phyloP scores from a whole-genome alignment of 30 jellyfish, hydroid and myxozoan genomes.

The Pseudorhiza aurosa region DNA sequence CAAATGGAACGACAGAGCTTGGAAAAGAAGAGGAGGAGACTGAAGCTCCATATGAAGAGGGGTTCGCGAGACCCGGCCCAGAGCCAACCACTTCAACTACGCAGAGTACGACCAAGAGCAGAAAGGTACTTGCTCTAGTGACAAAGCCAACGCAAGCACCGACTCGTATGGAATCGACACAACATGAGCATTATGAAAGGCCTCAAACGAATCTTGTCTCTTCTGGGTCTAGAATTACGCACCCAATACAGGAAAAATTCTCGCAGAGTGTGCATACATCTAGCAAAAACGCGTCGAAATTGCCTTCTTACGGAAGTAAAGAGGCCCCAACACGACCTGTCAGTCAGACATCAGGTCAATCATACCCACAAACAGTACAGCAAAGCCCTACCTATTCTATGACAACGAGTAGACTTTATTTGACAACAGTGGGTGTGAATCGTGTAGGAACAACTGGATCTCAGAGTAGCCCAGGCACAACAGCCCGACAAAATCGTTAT shows the following conservation, averaged over 20 bases:
- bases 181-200: neutral
- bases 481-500: neutral
- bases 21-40: conserved; percentile 21
- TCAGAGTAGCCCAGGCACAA: neutral
- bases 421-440: conserved; percentile 1
- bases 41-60: conserved; percentile 41
- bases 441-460: neutral
- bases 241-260: conserved; percentile 58
- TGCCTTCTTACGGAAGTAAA: neutral
- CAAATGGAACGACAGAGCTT: neutral
- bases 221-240: conserved; percentile 51
- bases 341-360: conserved; percentile 1
- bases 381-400: neutral
- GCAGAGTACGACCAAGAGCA: conserved; percentile 22
- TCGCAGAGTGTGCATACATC: neutral
- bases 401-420: conserved; percentile 4
- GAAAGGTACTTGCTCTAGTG: conserved; percentile 46
- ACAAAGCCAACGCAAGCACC: conserved; percentile 19
- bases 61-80: conserved; percentile 38
- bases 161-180: neutral
- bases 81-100: conserved; percentile 48
- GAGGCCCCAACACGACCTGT: conserved; percentile 18
- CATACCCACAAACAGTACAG: neutral
- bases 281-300: conserved; percentile 1
- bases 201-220: conserved; percentile 9